These are phyloP conservation scores for Pachyramphus minor DNA, from an alignment of 2,113 vertebrate genomes.

Conservation along the genomic window DNA sequence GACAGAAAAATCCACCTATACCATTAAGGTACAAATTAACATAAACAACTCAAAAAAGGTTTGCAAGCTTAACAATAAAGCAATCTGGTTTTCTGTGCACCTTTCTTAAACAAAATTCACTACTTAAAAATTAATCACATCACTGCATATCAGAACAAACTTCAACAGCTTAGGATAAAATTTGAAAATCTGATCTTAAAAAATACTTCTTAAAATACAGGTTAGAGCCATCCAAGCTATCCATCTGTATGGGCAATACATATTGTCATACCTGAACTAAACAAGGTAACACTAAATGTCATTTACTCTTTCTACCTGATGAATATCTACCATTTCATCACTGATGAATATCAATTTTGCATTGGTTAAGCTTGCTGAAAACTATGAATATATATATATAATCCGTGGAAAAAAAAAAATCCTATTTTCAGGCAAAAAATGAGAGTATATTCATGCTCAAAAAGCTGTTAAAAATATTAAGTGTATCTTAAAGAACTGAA, in stretches of 20 bases:
- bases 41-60: neutral
- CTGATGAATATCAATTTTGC: neutral
- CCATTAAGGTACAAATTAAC: neutral
- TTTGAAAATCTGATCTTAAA: neutral
- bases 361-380: neutral
- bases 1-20: neutral
- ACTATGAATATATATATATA: neutral
- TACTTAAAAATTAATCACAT: neutral
- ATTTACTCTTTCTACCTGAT: neutral
- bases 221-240: neutral
- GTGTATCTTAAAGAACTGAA: neutral
- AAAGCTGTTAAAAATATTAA: neutral
- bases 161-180: neutral
- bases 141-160: accelerated
- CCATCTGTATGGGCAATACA: neutral
- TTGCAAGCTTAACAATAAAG: neutral
- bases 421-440: neutral
- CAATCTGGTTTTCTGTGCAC: neutral
- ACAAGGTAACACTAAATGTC: neutral
- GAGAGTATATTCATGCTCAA: accelerated
- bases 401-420: accelerated
- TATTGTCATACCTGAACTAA: neutral
- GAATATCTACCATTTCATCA: neutral
- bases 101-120: neutral
- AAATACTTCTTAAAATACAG: neutral